Conservation (phyloP, 2,797 vertebrate species). For the Chloroceryle amazona region DNA sequence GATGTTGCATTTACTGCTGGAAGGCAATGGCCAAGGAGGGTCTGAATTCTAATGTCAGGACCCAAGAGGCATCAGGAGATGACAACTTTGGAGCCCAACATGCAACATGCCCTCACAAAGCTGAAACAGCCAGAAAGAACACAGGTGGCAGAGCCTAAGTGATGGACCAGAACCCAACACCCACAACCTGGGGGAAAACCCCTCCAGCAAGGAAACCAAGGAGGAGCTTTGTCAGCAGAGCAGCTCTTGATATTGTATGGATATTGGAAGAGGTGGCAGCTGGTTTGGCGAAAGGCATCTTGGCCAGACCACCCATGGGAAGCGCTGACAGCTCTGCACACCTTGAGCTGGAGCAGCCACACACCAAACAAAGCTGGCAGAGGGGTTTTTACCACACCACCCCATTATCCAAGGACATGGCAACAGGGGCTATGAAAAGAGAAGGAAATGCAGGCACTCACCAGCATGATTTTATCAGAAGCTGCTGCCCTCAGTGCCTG, state of each 20-base stretch:
- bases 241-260: rapidly evolving
- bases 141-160: neutral
- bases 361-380: neutral
- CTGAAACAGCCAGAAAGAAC: neutral
- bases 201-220: neutral
- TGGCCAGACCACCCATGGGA: neutral
- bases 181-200: neutral
- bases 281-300: rapidly evolving
- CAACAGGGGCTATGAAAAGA: neutral
- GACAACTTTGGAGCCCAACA: neutral
- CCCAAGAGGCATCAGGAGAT: neutral
- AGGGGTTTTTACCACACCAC: neutral
- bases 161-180: neutral
- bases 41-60: neutral
- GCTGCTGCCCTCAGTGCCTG: neutral
- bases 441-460: rapidly evolving
- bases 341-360: neutral
- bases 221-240: neutral
- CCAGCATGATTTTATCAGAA: neutral
- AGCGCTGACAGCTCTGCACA: rapidly evolving
- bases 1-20: neutral
- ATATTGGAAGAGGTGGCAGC: neutral
- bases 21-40: neutral
- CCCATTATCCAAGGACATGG: rapidly evolving
- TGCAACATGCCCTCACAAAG: neutral